Evolutionary conservation across 1,140 invertebrate genomes (phyloP), one percentile per base, ranked within the genome.

Genomic region (Drosophila chauvacae): DNA sequence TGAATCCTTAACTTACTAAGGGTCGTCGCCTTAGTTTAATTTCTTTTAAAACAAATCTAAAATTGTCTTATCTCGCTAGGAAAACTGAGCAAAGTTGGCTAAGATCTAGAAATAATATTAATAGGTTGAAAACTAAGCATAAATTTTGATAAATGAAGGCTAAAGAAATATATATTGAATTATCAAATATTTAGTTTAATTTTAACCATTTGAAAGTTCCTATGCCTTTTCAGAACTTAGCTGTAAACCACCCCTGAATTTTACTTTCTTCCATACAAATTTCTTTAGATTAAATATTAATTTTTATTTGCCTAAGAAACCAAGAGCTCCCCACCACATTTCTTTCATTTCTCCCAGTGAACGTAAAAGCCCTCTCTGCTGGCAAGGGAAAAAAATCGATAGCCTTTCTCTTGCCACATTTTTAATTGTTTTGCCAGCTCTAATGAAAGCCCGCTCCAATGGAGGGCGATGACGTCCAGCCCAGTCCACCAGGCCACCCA

Each of bases 391-490:
- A 58, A 72, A 73, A 73, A 73, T 73, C 70, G 70, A 73, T 73
- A 42, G 68, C 66, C 48, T 62, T 73, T 35, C 71, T 63, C 47
- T 77, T 66, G 72, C 60, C 72, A 76, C 72, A 76, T 77, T 57
- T 76, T 74, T 76, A 76, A 78, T 78, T 78, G 51, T 72, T 63
- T 51, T 62, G 64, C 75, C 65, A 58, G 56, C 44, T 58, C 76
- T 63, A 78, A 78, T 78, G 76, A 78, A 78, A 79, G 57, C 56
- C 64, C 50, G 56, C 74, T 62, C 45, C 65, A 72, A 51, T 72
- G 66, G 48, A 79, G 44, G 59, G 72, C 42, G 62, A 68, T 59
- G 70, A 72, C 70, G 70, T 72, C 66, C 69, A 59, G 68, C 53
- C 53, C 66, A 48, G 53, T 48, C 68, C 68, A 23, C 14, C 66